Evolutionary conservation across 2,888 invertebrate genomes (phyloP), one percentile per base, ranked within the genome.

Genomic region (Agrochola macilenta): DNA sequence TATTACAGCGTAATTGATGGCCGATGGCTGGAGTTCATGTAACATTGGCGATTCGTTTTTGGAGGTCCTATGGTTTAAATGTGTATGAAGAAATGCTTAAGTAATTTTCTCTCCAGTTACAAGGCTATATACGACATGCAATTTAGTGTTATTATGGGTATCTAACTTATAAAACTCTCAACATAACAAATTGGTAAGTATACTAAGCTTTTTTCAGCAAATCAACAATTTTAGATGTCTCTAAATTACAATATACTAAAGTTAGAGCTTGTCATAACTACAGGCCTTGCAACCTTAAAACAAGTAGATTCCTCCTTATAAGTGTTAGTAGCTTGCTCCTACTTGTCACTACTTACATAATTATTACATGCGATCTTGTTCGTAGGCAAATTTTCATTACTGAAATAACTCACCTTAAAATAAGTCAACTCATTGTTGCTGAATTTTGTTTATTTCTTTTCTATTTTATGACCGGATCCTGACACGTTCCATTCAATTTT

Each of bases 1-100:
- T 30, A 64, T 78, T 83, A 79, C 17, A 43, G 39, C 2, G 52
- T 83, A 79, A 83, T 78, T 83, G 61, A 79, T 61, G 80, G 23
- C 9, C 23, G 61, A 58, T 35, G 78, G 43, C 11, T 58, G 26
- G 57, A 64, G 63, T 52, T 83, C 68, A 58, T 63, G 68, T 78
- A 78, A 79, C 52, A 64, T 76, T 23, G 43, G 17, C 7, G 65
- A 57, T 84, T 79, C 49, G 17, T 57, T 30, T 83, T 69, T 84
- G 39, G n/a, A 57, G 30, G 79, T 65, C 54, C 39, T 43, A 11
- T 17, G 17, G 5, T 60, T 2, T 7, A 14, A 54, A 52, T 63
- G 30, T 11, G 23, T 57, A 5, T 79, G 65, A 61, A 77, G 78
- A 49, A 76, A 77, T 57, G 49, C 14, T n/a, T 23, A 20, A 43